Conservation (phyloP, 2,113 vertebrate species). For the Cyprinus carpio region DNA sequence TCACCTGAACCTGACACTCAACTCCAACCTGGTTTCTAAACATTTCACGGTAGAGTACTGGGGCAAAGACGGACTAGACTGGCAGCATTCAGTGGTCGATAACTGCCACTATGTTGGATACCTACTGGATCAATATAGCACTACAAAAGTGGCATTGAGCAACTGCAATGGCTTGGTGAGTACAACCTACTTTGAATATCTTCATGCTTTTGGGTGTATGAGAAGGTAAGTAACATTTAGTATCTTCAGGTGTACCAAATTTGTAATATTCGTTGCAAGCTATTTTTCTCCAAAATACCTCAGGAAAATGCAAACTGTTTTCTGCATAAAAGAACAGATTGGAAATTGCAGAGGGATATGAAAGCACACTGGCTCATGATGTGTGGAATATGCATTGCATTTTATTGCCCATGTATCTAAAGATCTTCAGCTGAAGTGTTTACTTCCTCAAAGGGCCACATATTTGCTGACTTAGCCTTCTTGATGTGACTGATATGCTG, state of each 20-base stretch:
- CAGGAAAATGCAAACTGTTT: conserved; percentile 56
- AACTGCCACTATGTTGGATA: conserved; percentile 95
- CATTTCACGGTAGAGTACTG: conserved; percentile 98
- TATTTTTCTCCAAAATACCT: conserved; percentile 1
- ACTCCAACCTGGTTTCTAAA: conserved; percentile 93
- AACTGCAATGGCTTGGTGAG: conserved; percentile 98
- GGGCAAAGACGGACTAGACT: conserved; percentile 88
- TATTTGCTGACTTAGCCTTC: conserved; percentile 13
- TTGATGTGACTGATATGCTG: not conserved
- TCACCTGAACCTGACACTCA: conserved; percentile 96
- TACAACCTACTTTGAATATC: conserved; percentile 53
- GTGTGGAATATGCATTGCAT: conserved; percentile 56
- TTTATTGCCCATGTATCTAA: conserved; percentile 36
- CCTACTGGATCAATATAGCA: conserved; percentile 84
- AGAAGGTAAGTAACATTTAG: conserved; percentile 33
- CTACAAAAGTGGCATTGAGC: conserved; percentile 92
- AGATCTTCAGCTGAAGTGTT: conserved; percentile 23
- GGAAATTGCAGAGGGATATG: conserved; percentile 20
- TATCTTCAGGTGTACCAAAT: not conserved
- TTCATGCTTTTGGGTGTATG: conserved; percentile 53
- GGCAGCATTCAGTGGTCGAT: conserved; percentile 87
- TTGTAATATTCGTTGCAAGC: not conserved
- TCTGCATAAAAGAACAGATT: conserved; percentile 23
- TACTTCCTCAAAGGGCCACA: conserved; percentile 23
- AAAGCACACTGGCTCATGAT: conserved; percentile 25